Base-by-base conservation (phyloP, 1,140 invertebrate genomes). In the Thaumatotibia leucotreta region DNA sequence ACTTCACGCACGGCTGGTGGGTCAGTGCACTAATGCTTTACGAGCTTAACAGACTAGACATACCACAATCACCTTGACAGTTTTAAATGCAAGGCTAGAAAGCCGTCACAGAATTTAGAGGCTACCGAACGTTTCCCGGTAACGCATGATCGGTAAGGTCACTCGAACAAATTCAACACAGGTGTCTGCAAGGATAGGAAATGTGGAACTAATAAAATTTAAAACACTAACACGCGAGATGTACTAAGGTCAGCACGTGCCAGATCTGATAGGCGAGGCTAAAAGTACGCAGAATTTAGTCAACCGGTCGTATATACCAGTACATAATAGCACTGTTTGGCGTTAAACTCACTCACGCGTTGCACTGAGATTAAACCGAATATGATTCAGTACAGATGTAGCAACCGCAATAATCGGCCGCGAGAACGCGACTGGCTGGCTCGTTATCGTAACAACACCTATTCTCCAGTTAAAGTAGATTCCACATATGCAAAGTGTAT, bases 401-500 rank as follows among this genome's bases (percentile, higher is more conserved):
- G 74, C 83, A 84, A 86, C 87, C 87, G 84, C 77, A 82, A 89
- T 89, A 83, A 88, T 79, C 87, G 83, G 73, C 76, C 70, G 87
- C 82, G 79, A 80, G 77, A 75, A 84, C 78, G 75, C 84, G 83
- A 89, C 87, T 89, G 87, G 79, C 87, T 89, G 87, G 81, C 82
- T 69, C 76, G 74, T 87, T 89, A 88, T 88, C 83, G 82, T 67
- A 70, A 70, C 82, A 70, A 84, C 81, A 85, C 78, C 82, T 83
- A 75, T 80, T 82, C 78, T 79, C 73, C 75, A 79, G 72, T 62
- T 69, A 63, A 64, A 75, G 71, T 76, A 74, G 72, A 72, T 73
- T 77, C 72, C 66, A 73, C 76, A 74, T 76, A 76, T 69, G 79
- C 81, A 78, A 83, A 83, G 82, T 75, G 74, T 58, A 58, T 58